A percentile compares a stretch with the other conserved stretches of the same genome.
These are phyloP conservation scores for Tetramorium alpestre DNA, from an alignment of 1,140 invertebrate species.

Conservation along the genomic window DNA sequence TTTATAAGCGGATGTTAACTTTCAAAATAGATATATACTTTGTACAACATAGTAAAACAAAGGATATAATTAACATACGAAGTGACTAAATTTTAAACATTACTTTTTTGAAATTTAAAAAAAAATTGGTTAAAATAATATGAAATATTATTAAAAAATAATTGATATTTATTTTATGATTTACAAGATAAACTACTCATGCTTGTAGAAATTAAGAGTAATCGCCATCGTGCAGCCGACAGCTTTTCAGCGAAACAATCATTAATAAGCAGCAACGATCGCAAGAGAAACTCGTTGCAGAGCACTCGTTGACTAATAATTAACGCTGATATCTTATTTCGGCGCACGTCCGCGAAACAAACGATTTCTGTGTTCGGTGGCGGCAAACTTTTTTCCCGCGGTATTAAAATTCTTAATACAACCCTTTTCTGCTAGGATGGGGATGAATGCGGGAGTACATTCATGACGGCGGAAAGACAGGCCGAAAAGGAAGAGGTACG, in stretches of 20 bases:
- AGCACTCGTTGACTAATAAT: constrained; percentile 18
- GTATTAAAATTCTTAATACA: constrained; percentile 75
- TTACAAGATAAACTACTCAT: background rate
- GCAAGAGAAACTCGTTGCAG: background rate
- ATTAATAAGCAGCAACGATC: background rate
- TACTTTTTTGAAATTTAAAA: background rate
- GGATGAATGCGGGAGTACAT: constrained; percentile 54
- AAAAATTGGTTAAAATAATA: background rate
- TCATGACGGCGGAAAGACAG: constrained; percentile 46
- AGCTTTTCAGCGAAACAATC: background rate
- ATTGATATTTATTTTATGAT: background rate
- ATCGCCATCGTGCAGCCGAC: background rate
- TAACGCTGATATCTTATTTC: constrained; percentile 63
- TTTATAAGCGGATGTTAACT: too few relatives aligned
- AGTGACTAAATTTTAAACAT: background rate
- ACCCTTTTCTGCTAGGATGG: constrained; percentile 57
- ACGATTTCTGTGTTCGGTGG: constrained; percentile 48
- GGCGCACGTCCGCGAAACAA: constrained; percentile 60
- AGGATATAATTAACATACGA: too few relatives aligned
- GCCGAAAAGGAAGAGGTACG: constrained; percentile 17
- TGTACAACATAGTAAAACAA: too few relatives aligned
- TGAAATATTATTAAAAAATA: background rate
- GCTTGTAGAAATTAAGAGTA: background rate
- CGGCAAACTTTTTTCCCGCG: constrained; percentile 29
- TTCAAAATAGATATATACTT: too few relatives aligned